Base-by-base conservation (phyloP, 2,888 invertebrate species). In the Mimumesa dahlbomi region DNA sequence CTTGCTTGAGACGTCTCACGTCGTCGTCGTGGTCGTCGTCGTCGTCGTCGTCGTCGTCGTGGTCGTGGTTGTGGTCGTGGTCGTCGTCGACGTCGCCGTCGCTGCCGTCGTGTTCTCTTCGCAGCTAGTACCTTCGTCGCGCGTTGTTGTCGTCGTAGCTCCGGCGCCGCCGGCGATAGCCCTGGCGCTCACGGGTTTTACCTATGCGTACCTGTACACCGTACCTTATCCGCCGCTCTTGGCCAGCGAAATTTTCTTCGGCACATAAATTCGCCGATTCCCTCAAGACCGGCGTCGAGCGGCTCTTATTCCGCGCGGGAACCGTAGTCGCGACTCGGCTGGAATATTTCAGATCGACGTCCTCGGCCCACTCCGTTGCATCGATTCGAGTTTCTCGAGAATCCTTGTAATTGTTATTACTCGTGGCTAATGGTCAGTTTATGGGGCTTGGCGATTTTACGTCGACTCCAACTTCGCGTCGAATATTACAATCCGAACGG, bases 1-100 rank as follows among this genome's bases (percentile, higher is more conserved):
- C 79, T 82, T 86, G 78, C 88, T 88, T 87, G 86, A 88, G 88
- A 89, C 87, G 86, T 89, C 84, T 80, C 83, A 78, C 85, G 85
- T 87, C 85, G 81, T 80, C 82, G 75, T 83, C 78, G 74, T 82
- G 81, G 79, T 77, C 67, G 46, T 67, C 71, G 34, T 76, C 64
- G 13, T 66, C 52, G 36, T 64, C 63, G 29, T 38, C 67, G n/a
- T 49, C 48, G 11, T 66, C 45, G 25, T 63, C 57, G 13, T 52
- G 58, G 9, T 42, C 57, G 9, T 54, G 45, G 19, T 52, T 58
- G 13, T 49, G 65, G 18, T 36, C 29, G 13, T 45, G 52, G 31
- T 64, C 31, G 31, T 58, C 53, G 11, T 49, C 53, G 36, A 29
- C 18, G 9, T 29, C 42, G 48, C 62, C 50, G 42, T 58, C 21